These are phyloP conservation scores for Ramphastos sulfuratus DNA, from an alignment of 2,113 vertebrate genomes.

Conservation along the genomic window DNA sequence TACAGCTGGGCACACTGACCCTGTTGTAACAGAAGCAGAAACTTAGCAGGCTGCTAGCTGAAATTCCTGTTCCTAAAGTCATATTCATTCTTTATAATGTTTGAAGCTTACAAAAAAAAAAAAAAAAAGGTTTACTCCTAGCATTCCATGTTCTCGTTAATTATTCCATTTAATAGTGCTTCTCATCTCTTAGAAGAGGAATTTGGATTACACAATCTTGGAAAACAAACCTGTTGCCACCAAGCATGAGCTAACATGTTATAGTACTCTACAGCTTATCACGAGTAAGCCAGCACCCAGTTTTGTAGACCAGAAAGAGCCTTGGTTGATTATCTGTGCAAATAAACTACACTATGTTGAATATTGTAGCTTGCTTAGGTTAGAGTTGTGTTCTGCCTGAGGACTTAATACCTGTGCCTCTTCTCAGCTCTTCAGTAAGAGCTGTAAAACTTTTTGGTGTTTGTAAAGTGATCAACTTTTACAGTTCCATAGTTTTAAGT, in stretches of 20 bases:
- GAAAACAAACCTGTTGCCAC: slow-evolving; percentile 77
- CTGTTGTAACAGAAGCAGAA: background rate
- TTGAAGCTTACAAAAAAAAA: background rate
- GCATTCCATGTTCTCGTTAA: slow-evolving; percentile 33
- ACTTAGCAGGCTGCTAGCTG: background rate
- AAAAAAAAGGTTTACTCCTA: background rate
- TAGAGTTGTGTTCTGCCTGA: background rate
- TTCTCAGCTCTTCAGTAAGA: background rate
- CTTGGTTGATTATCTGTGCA: slow-evolving; percentile 49
- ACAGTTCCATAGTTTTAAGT: background rate
- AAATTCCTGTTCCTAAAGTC: background rate
- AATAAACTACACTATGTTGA: slow-evolving; percentile 33
- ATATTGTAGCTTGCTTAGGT: slow-evolving; percentile 30
- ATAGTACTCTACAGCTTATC: slow-evolving; percentile 48
- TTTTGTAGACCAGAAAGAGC: slow-evolving; percentile 30
- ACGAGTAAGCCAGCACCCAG: slow-evolving; percentile 65
- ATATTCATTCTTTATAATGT: background rate
- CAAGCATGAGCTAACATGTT: slow-evolving; percentile 77
- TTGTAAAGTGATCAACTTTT: background rate
- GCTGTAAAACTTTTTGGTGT: background rate
- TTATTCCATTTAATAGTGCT: slow-evolving; percentile 50
- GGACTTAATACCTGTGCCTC: background rate
- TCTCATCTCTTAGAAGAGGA: slow-evolving; percentile 75
- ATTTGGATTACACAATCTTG: slow-evolving; percentile 79
- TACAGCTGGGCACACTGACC: slow-evolving; percentile 7